phyloP scores from a whole-genome alignment of 2,888 invertebrate species.

The Xylophagus ater region DNA sequence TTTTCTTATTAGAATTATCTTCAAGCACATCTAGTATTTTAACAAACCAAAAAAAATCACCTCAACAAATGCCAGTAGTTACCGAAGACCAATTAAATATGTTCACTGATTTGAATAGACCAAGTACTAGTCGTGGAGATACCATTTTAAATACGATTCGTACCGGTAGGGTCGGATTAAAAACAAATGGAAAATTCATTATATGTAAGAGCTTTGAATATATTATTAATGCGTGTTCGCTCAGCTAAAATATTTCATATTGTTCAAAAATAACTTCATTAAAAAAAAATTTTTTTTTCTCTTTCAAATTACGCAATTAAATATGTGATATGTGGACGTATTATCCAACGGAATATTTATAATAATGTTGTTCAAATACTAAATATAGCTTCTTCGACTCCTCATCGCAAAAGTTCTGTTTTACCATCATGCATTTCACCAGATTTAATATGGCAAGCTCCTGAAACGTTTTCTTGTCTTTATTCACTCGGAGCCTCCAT shows the following conservation, averaged over 20 bases:
- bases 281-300: slow-evolving; percentile 2
- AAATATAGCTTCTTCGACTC: slow-evolving; percentile 22
- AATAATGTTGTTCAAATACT: neutral
- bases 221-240: no score
- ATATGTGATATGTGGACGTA: no score
- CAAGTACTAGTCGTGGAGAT: slow-evolving; percentile 36
- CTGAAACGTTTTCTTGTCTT: slow-evolving; percentile 37
- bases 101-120: slow-evolving; percentile 32
- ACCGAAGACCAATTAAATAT: slow-evolving; percentile 34
- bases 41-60: slow-evolving; percentile 27
- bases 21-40: slow-evolving; percentile 44
- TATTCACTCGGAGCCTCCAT: slow-evolving; percentile 35
- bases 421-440: slow-evolving; percentile 29
- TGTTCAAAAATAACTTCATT: no score
- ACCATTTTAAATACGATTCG: slow-evolving; percentile 24
- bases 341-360: no score
- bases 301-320: neutral
- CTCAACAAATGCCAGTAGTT: slow-evolving; percentile 38
- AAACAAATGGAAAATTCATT: slow-evolving; percentile 24
- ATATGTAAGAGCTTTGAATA: no score
- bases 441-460: slow-evolving; percentile 36
- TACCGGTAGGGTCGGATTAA: slow-evolving; percentile 31
- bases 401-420: slow-evolving; percentile 32
- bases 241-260: no score
- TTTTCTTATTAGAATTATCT: slow-evolving; percentile 82